Evolutionary conservation across 2,113 vertebrate genomes (phyloP).

Genomic region (Apus apus): DNA sequence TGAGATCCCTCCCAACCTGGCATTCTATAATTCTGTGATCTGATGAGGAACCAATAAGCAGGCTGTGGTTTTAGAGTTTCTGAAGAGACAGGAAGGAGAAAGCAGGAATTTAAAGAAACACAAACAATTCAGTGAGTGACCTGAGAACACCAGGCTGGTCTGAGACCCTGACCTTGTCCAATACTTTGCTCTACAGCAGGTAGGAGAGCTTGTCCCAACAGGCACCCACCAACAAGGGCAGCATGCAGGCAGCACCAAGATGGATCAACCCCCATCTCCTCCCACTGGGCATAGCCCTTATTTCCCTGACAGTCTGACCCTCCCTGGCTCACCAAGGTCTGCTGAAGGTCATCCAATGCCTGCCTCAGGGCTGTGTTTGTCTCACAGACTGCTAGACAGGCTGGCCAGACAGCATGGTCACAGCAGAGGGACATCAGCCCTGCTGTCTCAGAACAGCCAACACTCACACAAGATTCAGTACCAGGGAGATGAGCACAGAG

Average conservation of each 20-base stretch:
- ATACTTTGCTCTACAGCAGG: neutral
- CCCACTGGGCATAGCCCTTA: neutral
- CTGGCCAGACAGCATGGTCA: neutral
- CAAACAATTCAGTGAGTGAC: neutral
- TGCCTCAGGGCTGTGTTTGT: fast-evolving
- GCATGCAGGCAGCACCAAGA: neutral
- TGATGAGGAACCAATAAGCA: neutral
- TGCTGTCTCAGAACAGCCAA: neutral
- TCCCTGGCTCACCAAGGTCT: neutral
- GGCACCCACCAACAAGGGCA: neutral
- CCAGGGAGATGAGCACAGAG: neutral
- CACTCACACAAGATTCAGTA: too few relatives aligned
- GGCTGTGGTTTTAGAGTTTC: neutral
- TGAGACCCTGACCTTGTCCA: neutral
- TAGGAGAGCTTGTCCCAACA: neutral
- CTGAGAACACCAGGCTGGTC: neutral
- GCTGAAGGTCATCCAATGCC: neutral
- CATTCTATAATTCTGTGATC: too few relatives aligned
- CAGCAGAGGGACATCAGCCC: neutral
- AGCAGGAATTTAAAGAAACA: neutral
- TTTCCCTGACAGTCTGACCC: neutral
- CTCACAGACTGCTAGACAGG: neutral
- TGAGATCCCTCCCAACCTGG: too few relatives aligned
- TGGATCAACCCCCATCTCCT: neutral
- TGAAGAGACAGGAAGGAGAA: neutral